Percentiles rank a stretch among this genome's conserved stretches.
Evolutionary conservation across 2,797 vertebrate species (phyloP).

Genomic region (Benthosema pterotum): DNA sequence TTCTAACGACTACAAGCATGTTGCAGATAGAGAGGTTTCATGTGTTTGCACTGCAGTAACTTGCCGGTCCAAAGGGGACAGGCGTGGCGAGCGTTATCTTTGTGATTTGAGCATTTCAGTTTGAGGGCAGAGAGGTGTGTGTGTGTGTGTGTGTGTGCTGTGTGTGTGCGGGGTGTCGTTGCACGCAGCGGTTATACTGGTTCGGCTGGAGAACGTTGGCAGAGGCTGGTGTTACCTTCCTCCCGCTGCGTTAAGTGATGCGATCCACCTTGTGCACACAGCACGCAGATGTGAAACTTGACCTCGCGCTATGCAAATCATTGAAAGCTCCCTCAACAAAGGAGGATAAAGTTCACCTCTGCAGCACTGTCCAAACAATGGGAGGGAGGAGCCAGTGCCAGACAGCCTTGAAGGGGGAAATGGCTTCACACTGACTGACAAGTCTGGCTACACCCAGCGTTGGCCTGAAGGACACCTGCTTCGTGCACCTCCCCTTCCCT

Average conservation of each 20-base stretch:
- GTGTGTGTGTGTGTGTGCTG: conserved; percentile 16
- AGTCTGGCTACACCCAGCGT: conserved; percentile 63
- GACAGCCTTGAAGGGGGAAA: conserved; percentile 73
- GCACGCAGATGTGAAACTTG: conserved; percentile 65
- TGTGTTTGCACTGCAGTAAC: conserved; percentile 53
- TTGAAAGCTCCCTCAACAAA: conserved; percentile 57
- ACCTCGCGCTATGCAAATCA: conserved; percentile 70
- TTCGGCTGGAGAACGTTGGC: conserved; percentile 35
- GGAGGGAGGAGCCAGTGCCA: conserved; percentile 59
- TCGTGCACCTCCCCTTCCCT: not conserved
- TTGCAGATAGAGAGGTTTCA: conserved; percentile 53
- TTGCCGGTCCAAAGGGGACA: conserved; percentile 59
- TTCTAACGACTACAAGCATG: conserved; percentile 56
- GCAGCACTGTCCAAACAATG: conserved; percentile 63
- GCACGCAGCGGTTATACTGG: conserved; percentile 46
- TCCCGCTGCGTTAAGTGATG: conserved; percentile 31
- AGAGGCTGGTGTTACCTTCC: conserved; percentile 41
- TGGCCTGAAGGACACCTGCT: conserved; percentile 56
- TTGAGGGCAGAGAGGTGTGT: conserved; percentile 11
- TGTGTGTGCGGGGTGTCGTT: conserved; percentile 15
- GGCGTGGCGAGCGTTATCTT: conserved; percentile 56
- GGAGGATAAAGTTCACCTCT: conserved; percentile 71
- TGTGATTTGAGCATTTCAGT: conserved; percentile 32
- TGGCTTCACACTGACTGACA: conserved; percentile 67
- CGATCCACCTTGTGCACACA: conserved; percentile 52